Evolutionary conservation across 2,888 invertebrate species (phyloP).

Genomic region (Lapara coniferarum): DNA sequence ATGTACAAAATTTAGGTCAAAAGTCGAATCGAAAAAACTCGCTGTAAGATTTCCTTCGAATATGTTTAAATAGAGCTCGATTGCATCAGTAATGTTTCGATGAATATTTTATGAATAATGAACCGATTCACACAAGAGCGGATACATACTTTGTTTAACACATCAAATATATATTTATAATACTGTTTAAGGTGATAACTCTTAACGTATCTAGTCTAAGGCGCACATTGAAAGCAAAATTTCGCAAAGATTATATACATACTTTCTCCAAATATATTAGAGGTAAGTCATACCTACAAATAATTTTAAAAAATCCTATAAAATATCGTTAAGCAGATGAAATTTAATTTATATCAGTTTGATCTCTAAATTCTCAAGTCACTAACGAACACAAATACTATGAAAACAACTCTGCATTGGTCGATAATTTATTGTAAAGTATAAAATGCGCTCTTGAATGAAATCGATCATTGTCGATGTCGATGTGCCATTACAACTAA

Average conservation of each 20-base stretch:
- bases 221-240: constrained; percentile 18
- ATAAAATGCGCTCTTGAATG: constrained; percentile 20
- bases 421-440: constrained; percentile 14
- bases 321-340: background rate
- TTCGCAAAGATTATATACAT: constrained; percentile 12
- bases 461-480: constrained; percentile 14
- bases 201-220: constrained; percentile 19
- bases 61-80: constrained; percentile 45
- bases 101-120: constrained; percentile 6
- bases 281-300: background rate
- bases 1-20: constrained; percentile 57
- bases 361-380: background rate
- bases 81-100: constrained; percentile 17
- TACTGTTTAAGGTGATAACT: constrained; percentile 16
- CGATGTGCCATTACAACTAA: constrained; percentile 16
- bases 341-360: background rate
- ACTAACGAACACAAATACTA: background rate
- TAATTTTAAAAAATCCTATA: background rate
- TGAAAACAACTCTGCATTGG: constrained; percentile 13
- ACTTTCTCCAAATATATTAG: background rate
- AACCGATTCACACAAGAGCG: constrained; percentile 22
- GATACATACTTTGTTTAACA: constrained; percentile 2
- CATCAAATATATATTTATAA: constrained; percentile 18
- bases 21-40: constrained; percentile 46
- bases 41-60: constrained; percentile 41